Evolutionary conservation across 1,140 invertebrate species (phyloP), one percentile per base, ranked within the genome.

Genomic region (Mya arenaria): DNA sequence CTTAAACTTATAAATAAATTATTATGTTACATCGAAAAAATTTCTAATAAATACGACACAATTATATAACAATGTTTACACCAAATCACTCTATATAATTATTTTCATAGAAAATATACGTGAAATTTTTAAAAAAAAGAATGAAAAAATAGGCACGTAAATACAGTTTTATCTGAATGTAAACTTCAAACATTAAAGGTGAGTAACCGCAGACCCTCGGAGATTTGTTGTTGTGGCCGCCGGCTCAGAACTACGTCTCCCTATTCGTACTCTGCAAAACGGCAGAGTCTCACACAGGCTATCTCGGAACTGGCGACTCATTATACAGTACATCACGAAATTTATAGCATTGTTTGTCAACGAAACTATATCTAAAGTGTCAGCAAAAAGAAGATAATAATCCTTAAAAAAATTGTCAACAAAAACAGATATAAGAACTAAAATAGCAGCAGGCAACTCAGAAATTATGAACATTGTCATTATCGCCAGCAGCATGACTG

Each of bases 301-400:
- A 34, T 95, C 95, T 10, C 98, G 92, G 91, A 99, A 99, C 94
- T 98, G 97, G 37, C 96, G 94, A 52, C 97, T 98, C 98, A 99
- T 99, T 25, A 96, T 95, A 86, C 97, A 98, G 90, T 99, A 99
- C 23, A 99, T 94, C 37, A 98, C 95, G 89, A 99, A 98, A 89
- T 98, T 98, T 39, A 98, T 96, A 5, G 97, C 96, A 6, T 97
- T 97, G 92, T 98, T 99, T 58, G 98, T 92, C 6, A 99, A 93
- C 0, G 98, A 97, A 73, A 98, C 91, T 17, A 98, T 95, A 90
- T 99, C 98, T 95, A 98, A 97, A 10, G 98, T 88, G 90, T 98
- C 97, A 0, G 97, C 97, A 66, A 98, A 95, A 23, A 92, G 89
- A 34, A 88, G 71, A 86, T 94, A 94, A n/a, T 93, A 89, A 58